Conservation (phyloP, 2,797 vertebrate species). For the Manis crassicaudata region DNA sequence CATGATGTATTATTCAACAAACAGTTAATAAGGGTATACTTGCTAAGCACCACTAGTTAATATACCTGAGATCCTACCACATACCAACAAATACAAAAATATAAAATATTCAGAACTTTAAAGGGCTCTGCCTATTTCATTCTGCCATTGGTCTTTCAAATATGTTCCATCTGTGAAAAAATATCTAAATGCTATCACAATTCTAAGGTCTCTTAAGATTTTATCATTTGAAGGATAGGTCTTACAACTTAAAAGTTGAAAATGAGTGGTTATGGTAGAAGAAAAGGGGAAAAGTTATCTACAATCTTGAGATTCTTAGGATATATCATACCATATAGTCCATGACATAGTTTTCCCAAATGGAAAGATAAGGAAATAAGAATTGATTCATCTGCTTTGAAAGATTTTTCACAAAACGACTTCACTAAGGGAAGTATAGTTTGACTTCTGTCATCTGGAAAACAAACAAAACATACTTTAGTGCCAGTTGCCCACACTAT, state of each 20-base stretch:
- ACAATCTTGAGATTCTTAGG: background rate
- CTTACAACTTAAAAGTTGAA: background rate
- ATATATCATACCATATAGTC: slow-evolving; percentile 91
- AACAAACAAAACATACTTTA: slow-evolving; percentile 69
- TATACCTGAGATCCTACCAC: background rate
- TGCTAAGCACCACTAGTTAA: background rate
- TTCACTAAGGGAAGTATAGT: slow-evolving; percentile 95
- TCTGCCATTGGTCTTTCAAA: slow-evolving; percentile 37
- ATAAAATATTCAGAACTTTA: slow-evolving; percentile 26
- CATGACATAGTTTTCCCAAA: slow-evolving; percentile 95
- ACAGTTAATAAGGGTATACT: background rate
- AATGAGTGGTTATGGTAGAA: background rate
- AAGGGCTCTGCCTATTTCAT: background rate
- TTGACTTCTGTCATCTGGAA: slow-evolving; percentile 93
- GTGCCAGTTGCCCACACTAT: background rate
- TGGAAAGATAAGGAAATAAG: slow-evolving; percentile 94
- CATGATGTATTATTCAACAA: background rate
- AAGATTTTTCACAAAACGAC: slow-evolving; percentile 94
- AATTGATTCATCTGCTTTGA: slow-evolving; percentile 93
- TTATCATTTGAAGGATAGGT: background rate
- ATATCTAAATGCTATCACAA: slow-evolving; percentile 25
- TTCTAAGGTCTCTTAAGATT: slow-evolving; percentile 16
- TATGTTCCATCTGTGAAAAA: background rate
- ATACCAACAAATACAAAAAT: background rate
- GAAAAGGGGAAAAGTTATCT: slow-evolving; percentile 45